Evolutionary conservation across 2,797 vertebrate species (phyloP).

Genomic region (Phoxinus dragarum): DNA sequence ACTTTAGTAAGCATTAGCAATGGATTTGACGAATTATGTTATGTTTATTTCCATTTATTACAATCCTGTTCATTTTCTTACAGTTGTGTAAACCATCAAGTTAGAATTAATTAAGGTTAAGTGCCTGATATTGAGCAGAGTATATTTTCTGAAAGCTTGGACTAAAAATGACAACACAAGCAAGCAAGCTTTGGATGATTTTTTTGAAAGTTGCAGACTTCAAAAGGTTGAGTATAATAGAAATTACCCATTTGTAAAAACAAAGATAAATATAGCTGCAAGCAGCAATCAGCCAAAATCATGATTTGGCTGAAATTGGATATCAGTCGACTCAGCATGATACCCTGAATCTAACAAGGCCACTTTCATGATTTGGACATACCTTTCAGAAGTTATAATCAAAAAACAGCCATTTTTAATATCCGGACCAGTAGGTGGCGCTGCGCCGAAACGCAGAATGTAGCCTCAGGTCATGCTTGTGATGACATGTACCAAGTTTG

Average conservation of each 20-base stretch:
- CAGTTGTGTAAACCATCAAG: conserved; percentile 15
- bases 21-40: background rate
- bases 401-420: too few relatives aligned
- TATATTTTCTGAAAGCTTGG: background rate
- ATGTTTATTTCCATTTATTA: conserved; percentile 24
- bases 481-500: too few relatives aligned
- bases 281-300: too few relatives aligned
- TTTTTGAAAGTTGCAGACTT: background rate
- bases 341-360: too few relatives aligned
- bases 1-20: background rate
- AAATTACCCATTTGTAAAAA: background rate
- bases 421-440: too few relatives aligned
- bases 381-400: too few relatives aligned
- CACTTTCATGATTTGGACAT: too few relatives aligned
- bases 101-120: conserved; percentile 18
- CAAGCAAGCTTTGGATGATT: background rate
- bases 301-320: too few relatives aligned
- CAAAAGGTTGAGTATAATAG: background rate
- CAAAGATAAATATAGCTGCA: too few relatives aligned
- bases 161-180: background rate
- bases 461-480: too few relatives aligned
- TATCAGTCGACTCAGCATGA: too few relatives aligned
- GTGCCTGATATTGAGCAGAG: conserved; percentile 12
- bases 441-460: too few relatives aligned
- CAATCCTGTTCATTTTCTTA: conserved; percentile 15